Evolutionary conservation across 2,113 vertebrate genomes (phyloP).

Genomic region (Antigone vipio): DNA sequence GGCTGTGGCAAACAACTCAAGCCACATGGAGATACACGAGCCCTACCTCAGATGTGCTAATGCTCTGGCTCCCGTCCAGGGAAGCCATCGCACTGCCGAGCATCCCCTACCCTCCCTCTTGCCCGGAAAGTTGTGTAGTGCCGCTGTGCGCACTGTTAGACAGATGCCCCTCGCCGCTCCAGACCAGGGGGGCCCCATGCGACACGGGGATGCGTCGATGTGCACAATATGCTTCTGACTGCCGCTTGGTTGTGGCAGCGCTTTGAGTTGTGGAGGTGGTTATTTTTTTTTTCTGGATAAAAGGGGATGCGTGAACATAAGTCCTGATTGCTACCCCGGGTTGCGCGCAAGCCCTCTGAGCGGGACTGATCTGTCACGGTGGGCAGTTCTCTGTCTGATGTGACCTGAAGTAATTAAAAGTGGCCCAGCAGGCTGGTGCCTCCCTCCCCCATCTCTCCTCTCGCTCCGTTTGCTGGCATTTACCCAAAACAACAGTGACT

Average conservation of each 20-base stretch:
- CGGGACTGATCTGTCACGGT: neutral
- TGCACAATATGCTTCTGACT: conserved; percentile 1
- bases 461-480: neutral
- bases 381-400: conserved; percentile 11
- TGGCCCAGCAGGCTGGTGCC: neutral
- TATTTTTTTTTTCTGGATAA: neutral
- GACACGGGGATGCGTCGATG: accelerated
- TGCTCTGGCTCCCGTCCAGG: conserved; percentile 21
- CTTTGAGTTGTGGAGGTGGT: neutral
- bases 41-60: conserved; percentile 20
- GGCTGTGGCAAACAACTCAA: neutral
- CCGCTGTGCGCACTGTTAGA: neutral
- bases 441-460: neutral
- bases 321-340: neutral
- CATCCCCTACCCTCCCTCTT: neutral
- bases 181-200: neutral
- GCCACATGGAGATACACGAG: neutral
- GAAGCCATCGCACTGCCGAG: neutral
- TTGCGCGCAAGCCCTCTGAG: neutral
- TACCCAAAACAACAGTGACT: conserved; percentile 7
- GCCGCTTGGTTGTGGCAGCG: neutral
- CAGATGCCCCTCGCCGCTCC: neutral
- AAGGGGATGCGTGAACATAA: neutral
- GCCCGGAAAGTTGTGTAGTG: neutral
- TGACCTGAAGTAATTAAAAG: conserved; percentile 19